Conservation (phyloP, 2,797 vertebrate genomes). For the Acipenser ruthenus region DNA sequence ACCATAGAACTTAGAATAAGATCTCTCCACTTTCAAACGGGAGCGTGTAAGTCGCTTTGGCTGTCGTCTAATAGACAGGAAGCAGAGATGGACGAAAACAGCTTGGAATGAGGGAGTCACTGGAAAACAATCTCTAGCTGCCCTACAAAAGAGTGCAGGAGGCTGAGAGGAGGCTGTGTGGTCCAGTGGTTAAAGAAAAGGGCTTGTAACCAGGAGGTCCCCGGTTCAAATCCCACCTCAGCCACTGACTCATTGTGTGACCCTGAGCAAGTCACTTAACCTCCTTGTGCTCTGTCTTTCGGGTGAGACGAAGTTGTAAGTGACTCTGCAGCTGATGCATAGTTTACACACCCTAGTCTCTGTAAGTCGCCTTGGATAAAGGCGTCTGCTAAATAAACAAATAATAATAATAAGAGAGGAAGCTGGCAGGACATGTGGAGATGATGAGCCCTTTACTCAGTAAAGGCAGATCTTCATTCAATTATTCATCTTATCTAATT, state of each 20-base stretch:
- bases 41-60: background rate
- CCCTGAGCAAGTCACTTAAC: no score
- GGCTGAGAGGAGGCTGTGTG: background rate
- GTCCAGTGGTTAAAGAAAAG: no score
- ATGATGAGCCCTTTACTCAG: no score
- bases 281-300: no score
- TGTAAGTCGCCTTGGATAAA: no score
- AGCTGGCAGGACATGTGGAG: background rate
- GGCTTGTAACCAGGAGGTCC: no score
- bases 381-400: no score
- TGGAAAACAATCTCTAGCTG: background rate
- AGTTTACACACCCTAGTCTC: no score
- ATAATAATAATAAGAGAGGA: constrained; percentile 6
- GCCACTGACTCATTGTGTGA: no score
- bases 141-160: background rate
- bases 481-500: background rate
- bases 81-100: background rate
- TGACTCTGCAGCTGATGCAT: no score
- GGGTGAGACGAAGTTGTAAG: no score
- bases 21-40: background rate
- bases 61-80: background rate
- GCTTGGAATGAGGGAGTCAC: constrained; percentile 11
- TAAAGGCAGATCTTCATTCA: background rate
- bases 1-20: constrained; percentile 9
- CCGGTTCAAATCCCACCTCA: no score